Evolutionary conservation across 2,113 vertebrate genomes (phyloP), one percentile per base, ranked within the genome.

Genomic region (Phoxinus phoxinus): DNA sequence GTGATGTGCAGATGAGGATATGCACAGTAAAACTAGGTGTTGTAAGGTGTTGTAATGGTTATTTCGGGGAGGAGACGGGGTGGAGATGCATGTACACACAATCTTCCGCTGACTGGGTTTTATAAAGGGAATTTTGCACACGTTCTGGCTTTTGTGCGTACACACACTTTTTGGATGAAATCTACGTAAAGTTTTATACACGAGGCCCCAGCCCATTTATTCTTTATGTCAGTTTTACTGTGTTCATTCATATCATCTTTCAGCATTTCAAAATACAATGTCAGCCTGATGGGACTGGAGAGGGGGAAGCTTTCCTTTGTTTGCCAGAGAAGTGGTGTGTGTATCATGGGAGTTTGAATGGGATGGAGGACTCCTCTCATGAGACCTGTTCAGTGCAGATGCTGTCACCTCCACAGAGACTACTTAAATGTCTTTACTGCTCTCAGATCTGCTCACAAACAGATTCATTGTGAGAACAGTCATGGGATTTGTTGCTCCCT

Each of bases 321-420:
- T 75, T 61, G 46, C 61, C 7, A 59, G 51, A 44, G 12, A 2
- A 53, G 37, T 58, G 74, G 25, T 67, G 32, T 59, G 4, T 65
- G 23, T 80, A 27, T 80, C 86, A 63, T 48, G 67, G 48, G 81
- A 67, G 75, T 74, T 6, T 25, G 76, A 46, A 63, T 30, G 17
- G 35, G 61, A 79, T 41, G 19, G 48, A 63, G 32, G 13, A 61
- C 44, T 87, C 41, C 56, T 73, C 56, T 81, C 15, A 13, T 84
- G 37, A 27, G 25, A 82, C 35, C 53, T 59, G 30, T 59, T 6
- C 12, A n/a, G 56, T 72, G 17, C 53, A 83, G 51, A 63, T 58
- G 59, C 72, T 71, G 59, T 7, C 32, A 30, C 35, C 13, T 83
- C 80, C 80, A 10, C 44, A 23, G 63, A 53, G 53, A 72, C 23